Base-by-base conservation (phyloP, 2,797 vertebrate species). In the Microhierax caerulescens region DNA sequence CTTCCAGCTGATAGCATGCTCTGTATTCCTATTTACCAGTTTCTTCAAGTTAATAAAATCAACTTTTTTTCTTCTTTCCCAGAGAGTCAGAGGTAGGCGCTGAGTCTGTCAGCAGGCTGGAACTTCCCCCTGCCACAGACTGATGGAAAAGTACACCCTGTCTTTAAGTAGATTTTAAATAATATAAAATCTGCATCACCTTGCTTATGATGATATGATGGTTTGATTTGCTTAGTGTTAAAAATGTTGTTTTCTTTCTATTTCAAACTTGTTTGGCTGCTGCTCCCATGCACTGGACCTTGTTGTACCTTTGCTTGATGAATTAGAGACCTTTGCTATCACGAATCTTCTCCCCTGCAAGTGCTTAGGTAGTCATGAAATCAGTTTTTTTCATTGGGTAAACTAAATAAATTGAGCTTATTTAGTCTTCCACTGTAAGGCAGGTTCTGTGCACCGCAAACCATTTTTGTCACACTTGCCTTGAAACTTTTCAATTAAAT, bases 81-180 rank as follows among this genome's bases (percentile, higher is more conserved):
- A 0, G n/a, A 9, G 7, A 5, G 47, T 3, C 65, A 34, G 27
- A 27, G 21, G 37, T 1, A 15, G 27, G n/a, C 41, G 43, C 53
- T 28, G 53, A 37, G 36, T 3, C 20, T 56, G 51, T 2, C n/a
- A 30, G 32, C 24, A 13, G 56, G 45, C 45, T 22, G 81, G 24
- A 22, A 15, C 25, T 37, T 13, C 27, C 32, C 37, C 10, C 37
- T 1, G 8, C 45, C 5, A 10, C 79, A 68, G 65, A 2, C 27
- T 20, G 67, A 28, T 4, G 5, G 76, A 34, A 36, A 65, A 14
- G 8, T 8, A 3, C 15, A 7, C 12, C 63, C 25, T 12, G 8
- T 5, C 43, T 30, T 32, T 0, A 7, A 7, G 27, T 5, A 27
- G 45, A 11, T 39, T 41, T 21, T 90, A 48, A 28, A n/a, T 0